Percentiles rank a stretch among this genome's conserved stretches.
Evolutionary conservation across 2,888 invertebrate species (phyloP).

Genomic region (Lasioglossum marginatum): DNA sequence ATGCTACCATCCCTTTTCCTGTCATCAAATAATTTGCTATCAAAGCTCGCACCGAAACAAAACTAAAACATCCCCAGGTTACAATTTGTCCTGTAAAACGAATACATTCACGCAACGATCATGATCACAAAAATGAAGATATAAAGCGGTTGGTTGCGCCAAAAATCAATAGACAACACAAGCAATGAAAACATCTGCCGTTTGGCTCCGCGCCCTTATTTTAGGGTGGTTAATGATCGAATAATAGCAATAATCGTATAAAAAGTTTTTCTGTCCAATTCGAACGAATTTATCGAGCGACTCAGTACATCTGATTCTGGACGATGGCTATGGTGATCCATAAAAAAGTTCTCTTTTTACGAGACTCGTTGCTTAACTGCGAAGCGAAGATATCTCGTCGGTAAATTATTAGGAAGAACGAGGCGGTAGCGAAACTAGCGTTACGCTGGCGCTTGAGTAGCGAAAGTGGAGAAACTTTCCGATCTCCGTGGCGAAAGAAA

Average conservation of each 20-base stretch:
- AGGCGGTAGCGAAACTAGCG: neutral
- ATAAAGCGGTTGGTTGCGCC: too few species aligned
- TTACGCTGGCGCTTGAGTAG: neutral
- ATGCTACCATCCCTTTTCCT: neutral
- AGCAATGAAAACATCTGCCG: neutral
- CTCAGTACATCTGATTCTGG: neutral
- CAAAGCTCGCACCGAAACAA: neutral
- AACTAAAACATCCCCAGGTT: neutral
- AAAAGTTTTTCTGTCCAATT: neutral
- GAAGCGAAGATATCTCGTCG: neutral
- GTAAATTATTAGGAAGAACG: neutral
- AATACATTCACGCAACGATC: neutral
- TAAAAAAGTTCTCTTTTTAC: slow-evolving; percentile 6
- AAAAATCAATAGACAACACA: neutral
- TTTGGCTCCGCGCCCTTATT: neutral
- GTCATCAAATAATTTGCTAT: neutral
- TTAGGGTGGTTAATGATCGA: neutral
- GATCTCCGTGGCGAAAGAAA: slow-evolving; percentile 7
- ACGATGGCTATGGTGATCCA: neutral
- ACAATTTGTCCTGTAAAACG: neutral
- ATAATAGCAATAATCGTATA: neutral
- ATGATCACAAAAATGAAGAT: too few species aligned
- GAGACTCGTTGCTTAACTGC: neutral
- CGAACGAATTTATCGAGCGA: slow-evolving; percentile 22
- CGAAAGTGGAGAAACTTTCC: slow-evolving; percentile 32